Percentiles rank a stretch among this genome's conserved stretches.
Conservation (phyloP, 1,140 invertebrate genomes). For the Diorhabda elongata region DNA sequence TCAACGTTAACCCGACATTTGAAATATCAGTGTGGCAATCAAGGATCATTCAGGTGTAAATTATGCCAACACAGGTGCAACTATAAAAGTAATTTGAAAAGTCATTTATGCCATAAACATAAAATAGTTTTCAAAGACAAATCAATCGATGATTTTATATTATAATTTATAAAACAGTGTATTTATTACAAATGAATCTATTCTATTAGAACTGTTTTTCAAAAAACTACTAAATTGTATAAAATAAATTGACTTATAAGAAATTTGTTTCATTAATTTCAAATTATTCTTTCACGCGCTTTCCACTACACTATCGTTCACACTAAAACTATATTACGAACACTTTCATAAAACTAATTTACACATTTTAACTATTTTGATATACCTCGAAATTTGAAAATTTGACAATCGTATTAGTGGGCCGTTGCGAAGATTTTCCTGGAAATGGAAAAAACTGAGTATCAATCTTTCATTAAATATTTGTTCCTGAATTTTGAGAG, state of each 20-base stretch:
- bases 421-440: too few relatives aligned
- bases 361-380: too few relatives aligned
- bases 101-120: constrained; percentile 23
- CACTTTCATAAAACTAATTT: too few relatives aligned
- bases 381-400: too few relatives aligned
- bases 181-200: background rate
- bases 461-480: too few relatives aligned
- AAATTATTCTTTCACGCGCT: background rate
- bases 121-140: background rate
- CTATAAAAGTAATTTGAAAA: constrained; percentile 24
- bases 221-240: background rate
- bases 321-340: too few relatives aligned
- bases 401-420: too few relatives aligned
- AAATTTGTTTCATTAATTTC: background rate
- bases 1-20: constrained; percentile 57
- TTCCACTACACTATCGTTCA: too few relatives aligned
- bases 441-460: too few relatives aligned
- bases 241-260: too few relatives aligned
- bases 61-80: constrained; percentile 44
- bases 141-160: background rate
- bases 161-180: background rate
- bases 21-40: constrained; percentile 64
- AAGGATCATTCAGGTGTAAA: constrained; percentile 61
- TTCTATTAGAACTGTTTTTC: background rate
- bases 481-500: too few relatives aligned